Conservation (phyloP, 1,140 invertebrate species). For the Psix sp. region DNA sequence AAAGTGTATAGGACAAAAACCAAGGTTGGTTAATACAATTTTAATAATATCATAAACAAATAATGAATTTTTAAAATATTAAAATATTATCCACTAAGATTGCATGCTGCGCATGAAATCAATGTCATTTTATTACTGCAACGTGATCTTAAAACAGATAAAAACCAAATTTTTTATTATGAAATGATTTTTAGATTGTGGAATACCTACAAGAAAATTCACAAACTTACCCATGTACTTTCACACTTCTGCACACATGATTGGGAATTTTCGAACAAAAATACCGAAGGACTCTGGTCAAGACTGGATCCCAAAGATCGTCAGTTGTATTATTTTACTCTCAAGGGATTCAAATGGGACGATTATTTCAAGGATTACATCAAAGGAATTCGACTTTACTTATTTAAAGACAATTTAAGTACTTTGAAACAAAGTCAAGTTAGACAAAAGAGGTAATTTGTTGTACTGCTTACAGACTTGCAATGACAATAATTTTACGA, state of each 20-base stretch:
- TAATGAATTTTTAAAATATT: constrained; percentile 67
- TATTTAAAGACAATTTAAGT: constrained; percentile 84
- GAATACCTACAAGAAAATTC: constrained; percentile 85
- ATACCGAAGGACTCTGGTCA: constrained; percentile 79
- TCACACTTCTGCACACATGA: constrained; percentile 84
- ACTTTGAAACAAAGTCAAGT: constrained; percentile 80
- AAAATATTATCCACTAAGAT: no score
- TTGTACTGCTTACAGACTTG: background rate
- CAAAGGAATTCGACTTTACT: constrained; percentile 81
- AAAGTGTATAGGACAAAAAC: constrained; percentile 79
- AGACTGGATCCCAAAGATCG: constrained; percentile 80
- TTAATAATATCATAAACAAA: background rate
- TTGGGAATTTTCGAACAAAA: constrained; percentile 84
- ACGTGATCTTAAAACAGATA: no score
- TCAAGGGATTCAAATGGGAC: constrained; percentile 83
- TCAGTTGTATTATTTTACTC: constrained; percentile 82
- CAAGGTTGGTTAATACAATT: constrained; percentile 78
- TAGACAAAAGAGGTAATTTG: constrained; percentile 79
- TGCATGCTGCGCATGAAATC: no score
- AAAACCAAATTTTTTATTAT: constrained; percentile 1
- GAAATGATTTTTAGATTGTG: constrained; percentile 77
- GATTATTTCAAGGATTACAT: constrained; percentile 82
- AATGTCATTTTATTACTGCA: no score
- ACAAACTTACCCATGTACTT: constrained; percentile 83
- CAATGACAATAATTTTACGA: background rate